Conservation (phyloP, 2,797 vertebrate species). For the Paedocypris micromegethes region DNA sequence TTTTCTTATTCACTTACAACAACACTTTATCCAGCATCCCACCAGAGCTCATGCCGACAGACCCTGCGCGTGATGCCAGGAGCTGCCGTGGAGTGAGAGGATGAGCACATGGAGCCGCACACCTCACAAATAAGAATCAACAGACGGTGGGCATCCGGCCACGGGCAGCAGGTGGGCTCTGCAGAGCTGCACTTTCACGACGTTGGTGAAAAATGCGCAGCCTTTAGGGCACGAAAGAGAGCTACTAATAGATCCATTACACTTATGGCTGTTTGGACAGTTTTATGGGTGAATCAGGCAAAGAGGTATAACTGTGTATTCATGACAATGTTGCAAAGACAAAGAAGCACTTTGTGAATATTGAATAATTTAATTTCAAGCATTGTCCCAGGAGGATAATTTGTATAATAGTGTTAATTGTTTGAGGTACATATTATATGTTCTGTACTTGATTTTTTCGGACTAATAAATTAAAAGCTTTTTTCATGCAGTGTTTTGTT, state of each 20-base stretch:
- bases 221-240: constrained; percentile 37
- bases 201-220: constrained; percentile 48
- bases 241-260: constrained; percentile 30
- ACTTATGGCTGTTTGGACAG: neutral
- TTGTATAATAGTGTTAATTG: too few relatives aligned
- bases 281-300: too few relatives aligned
- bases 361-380: too few relatives aligned
- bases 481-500: too few relatives aligned
- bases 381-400: too few relatives aligned
- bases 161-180: constrained; percentile 66
- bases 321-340: too few relatives aligned
- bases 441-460: too few relatives aligned
- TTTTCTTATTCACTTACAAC: neutral
- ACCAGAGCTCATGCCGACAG: constrained; percentile 28
- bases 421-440: too few relatives aligned
- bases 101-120: constrained; percentile 47
- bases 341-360: too few relatives aligned
- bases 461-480: too few relatives aligned
- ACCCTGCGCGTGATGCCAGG: constrained; percentile 19
- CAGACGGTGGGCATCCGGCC: constrained; percentile 73
- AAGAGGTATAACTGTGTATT: too few relatives aligned
- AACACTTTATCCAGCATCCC: constrained; percentile 1
- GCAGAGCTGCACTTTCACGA: constrained; percentile 56
- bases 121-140: constrained; percentile 68
- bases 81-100: constrained; percentile 22